phyloP scores from a whole-genome alignment of 92 coral and sea anemone species.

The Palythoa grandis region DNA sequence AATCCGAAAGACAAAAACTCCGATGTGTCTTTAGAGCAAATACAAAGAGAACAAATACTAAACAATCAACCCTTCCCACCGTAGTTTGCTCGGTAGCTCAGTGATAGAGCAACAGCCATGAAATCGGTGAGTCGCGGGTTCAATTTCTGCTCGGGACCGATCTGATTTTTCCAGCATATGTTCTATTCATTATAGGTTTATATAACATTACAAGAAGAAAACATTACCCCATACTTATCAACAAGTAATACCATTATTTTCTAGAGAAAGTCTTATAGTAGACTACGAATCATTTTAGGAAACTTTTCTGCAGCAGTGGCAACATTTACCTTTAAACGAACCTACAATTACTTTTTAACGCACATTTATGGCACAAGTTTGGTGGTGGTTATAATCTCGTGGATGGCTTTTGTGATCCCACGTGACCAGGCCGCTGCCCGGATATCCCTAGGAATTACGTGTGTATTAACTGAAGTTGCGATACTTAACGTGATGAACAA shows the following conservation, averaged over 20 bases:
- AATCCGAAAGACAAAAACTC: too few relatives aligned
- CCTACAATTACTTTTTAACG: slow-evolving; percentile 75
- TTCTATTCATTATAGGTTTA: too few relatives aligned
- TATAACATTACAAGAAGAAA: not conserved
- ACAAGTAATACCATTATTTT: too few relatives aligned
- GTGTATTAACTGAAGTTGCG: slow-evolving; percentile 73
- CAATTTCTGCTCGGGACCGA: too few relatives aligned
- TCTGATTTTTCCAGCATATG: too few relatives aligned
- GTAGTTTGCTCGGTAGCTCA: too few relatives aligned
- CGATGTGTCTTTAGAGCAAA: too few relatives aligned
- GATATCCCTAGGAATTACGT: slow-evolving; percentile 74
- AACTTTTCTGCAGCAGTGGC: slow-evolving; percentile 64
- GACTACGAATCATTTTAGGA: slow-evolving; percentile 42
- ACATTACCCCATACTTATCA: not conserved
- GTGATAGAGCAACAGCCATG: too few relatives aligned
- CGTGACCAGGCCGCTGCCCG: slow-evolving; percentile 83
- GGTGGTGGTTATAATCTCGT: slow-evolving; percentile 73
- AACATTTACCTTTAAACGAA: slow-evolving; percentile 62
- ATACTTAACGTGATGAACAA: slow-evolving; percentile 78
- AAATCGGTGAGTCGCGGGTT: too few relatives aligned
- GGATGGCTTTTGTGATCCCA: slow-evolving; percentile 80
- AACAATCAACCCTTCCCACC: too few relatives aligned
- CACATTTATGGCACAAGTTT: slow-evolving; percentile 78
- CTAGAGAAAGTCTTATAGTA: not conserved
- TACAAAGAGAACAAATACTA: too few relatives aligned